phyloP scores from a whole-genome alignment of 2,797 vertebrate species.

The Myotis findleyi region DNA sequence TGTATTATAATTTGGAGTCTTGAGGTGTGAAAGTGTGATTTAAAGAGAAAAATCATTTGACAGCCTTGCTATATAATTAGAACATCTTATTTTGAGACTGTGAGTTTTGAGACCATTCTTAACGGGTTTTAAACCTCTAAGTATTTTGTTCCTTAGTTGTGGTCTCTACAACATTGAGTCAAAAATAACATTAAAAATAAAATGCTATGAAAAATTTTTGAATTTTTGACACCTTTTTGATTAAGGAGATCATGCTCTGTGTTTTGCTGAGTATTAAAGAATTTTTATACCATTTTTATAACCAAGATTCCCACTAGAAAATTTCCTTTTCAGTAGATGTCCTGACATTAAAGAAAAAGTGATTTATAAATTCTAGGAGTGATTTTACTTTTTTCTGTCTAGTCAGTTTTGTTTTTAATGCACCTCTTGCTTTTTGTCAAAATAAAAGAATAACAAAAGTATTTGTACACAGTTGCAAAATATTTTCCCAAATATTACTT shows the following conservation, averaged over 20 bases:
- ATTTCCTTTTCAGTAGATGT: constrained; percentile 46
- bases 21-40: constrained; percentile 83
- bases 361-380: constrained; percentile 43
- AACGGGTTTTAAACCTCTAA: constrained; percentile 45
- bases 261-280: constrained; percentile 50
- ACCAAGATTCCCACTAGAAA: constrained; percentile 21
- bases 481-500: constrained; percentile 38
- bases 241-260: neutral
- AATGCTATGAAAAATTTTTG: constrained; percentile 50
- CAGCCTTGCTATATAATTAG: constrained; percentile 83
- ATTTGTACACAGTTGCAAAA: constrained; percentile 36
- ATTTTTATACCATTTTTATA: constrained; percentile 27
- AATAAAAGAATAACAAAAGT: constrained; percentile 4
- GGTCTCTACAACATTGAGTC: constrained; percentile 59
- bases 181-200: constrained; percentile 72
- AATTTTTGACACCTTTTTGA: constrained; percentile 58
- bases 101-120: constrained; percentile 63
- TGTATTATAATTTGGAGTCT: constrained; percentile 81
- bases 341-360: constrained; percentile 55
- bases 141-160: constrained; percentile 67
- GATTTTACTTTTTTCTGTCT: neutral
- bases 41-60: constrained; percentile 84
- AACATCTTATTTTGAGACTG: constrained; percentile 78
- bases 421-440: constrained; percentile 15
- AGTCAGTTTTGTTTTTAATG: constrained; percentile 32